Conservation (phyloP, 2,797 vertebrate species). For the Notolabrus celidotus region DNA sequence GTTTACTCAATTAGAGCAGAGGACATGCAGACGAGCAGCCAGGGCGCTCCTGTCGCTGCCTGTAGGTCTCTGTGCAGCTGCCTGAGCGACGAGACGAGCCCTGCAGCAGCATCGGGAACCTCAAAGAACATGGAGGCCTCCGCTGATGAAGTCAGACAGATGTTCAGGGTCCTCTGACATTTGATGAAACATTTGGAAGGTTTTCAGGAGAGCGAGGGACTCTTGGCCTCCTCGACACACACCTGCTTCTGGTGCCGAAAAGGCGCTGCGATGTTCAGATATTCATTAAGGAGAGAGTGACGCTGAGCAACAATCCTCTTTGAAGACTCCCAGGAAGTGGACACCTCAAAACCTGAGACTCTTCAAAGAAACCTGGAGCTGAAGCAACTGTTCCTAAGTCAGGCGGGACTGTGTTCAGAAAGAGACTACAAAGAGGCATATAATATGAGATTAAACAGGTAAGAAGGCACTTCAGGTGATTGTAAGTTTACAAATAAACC, state of each 20-base stretch:
- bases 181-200: conserved; percentile 67
- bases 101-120: conserved; percentile 25
- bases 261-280: conserved; percentile 50
- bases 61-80: conserved; percentile 53
- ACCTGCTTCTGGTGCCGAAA: conserved; percentile 58
- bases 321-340: conserved; percentile 15
- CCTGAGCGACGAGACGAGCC: conserved; percentile 10
- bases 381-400: not conserved
- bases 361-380: conserved; percentile 6
- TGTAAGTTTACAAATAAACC: too few species aligned
- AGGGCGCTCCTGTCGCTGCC: conserved; percentile 19
- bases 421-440: not conserved
- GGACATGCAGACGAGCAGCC: conserved; percentile 19
- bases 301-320: conserved; percentile 17
- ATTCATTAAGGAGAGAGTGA: conserved; percentile 34
- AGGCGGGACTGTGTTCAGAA: not conserved
- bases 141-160: conserved; percentile 68
- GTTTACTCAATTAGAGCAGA: conserved; percentile 56
- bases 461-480: not conserved
- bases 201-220: conserved; percentile 54
- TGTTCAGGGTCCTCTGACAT: conserved; percentile 65
- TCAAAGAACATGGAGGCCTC: conserved; percentile 56
- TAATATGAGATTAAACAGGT: not conserved
- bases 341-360: conserved; percentile 1
- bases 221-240: conserved; percentile 45